These are phyloP conservation scores for Crenuchus spilurus DNA, from an alignment of 2,797 vertebrate genomes.

Conservation along the genomic window DNA sequence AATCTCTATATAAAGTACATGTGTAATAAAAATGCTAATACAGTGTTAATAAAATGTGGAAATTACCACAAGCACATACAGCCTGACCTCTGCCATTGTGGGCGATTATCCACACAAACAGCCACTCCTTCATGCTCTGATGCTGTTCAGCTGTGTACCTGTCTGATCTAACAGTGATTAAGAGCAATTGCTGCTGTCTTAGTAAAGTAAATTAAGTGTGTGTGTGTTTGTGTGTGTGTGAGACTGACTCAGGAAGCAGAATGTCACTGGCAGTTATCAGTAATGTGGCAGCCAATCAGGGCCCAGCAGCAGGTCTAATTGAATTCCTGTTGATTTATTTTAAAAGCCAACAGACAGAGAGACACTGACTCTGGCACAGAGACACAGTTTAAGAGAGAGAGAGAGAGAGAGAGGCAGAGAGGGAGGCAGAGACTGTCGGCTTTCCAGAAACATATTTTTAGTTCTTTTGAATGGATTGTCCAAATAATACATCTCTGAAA, in stretches of 20 bases:
- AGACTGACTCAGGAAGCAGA: slow-evolving; percentile 31
- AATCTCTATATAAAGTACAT: slow-evolving; percentile 56
- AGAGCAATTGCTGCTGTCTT: neutral
- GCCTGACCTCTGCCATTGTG: slow-evolving; percentile 51
- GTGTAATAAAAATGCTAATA: slow-evolving; percentile 59
- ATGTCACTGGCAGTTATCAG: slow-evolving; percentile 25
- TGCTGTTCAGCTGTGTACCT: neutral
- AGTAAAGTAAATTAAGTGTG: neutral
- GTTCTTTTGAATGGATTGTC: too few relatives aligned
- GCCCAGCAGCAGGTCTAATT: slow-evolving; percentile 46
- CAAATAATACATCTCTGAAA: too few relatives aligned
- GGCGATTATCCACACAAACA: slow-evolving; percentile 3
- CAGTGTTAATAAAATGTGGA: slow-evolving; percentile 22
- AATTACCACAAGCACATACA: slow-evolving; percentile 13
- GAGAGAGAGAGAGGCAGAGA: neutral
- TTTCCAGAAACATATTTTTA: too few relatives aligned
- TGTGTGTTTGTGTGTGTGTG: neutral
- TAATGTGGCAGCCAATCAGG: slow-evolving; percentile 34
- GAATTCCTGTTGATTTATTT: slow-evolving; percentile 51
- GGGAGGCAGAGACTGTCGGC: neutral
- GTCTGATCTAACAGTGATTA: neutral
- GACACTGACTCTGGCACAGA: slow-evolving; percentile 6
- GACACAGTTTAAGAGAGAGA: slow-evolving; percentile 12
- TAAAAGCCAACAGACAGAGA: slow-evolving; percentile 31
- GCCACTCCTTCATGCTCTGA: too few relatives aligned